Conservation (phyloP, 2,888 invertebrate genomes). For the Coecobrya sp. region DNA sequence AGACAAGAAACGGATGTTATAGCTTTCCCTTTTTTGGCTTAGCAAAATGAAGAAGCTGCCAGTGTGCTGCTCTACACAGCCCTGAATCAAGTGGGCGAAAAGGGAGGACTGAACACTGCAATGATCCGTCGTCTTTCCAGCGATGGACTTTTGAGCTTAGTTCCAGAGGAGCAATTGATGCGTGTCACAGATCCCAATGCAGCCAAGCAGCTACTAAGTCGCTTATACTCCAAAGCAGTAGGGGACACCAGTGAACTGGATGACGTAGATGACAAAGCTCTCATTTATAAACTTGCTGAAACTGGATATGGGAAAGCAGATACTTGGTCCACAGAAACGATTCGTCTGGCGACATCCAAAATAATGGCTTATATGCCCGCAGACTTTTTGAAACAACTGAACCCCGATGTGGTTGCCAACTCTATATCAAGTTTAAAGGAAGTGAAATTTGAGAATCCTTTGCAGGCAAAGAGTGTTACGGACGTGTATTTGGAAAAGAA, state of each 20-base stretch:
- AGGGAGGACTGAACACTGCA: slow-evolving; percentile 78
- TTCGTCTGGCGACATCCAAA: slow-evolving; percentile 63
- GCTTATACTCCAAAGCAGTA: slow-evolving; percentile 71
- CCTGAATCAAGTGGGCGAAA: slow-evolving; percentile 84
- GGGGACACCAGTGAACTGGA: slow-evolving; percentile 72
- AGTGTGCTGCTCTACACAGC: slow-evolving; percentile 83
- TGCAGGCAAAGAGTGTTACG: slow-evolving; percentile 84
- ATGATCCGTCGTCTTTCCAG: slow-evolving; percentile 77
- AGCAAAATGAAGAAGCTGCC: slow-evolving; percentile 83
- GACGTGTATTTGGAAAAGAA: slow-evolving; percentile 80
- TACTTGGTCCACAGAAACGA: slow-evolving; percentile 78
- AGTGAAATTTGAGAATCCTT: slow-evolving; percentile 83
- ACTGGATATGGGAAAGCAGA: slow-evolving; percentile 82
- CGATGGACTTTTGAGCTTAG: slow-evolving; percentile 81
- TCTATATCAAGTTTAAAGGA: slow-evolving; percentile 77
- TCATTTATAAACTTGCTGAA: slow-evolving; percentile 83
- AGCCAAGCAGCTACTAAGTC: slow-evolving; percentile 80
- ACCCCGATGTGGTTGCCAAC: slow-evolving; percentile 72
- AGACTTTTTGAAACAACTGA: slow-evolving; percentile 77
- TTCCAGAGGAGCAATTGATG: slow-evolving; percentile 86
- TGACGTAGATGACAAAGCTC: slow-evolving; percentile 85
- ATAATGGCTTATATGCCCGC: slow-evolving; percentile 81
- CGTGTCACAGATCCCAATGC: slow-evolving; percentile 83
- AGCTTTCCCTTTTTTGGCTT: neutral
- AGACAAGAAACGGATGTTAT: neutral